Evolutionary conservation across 2,113 vertebrate genomes (phyloP), one percentile per base, ranked within the genome.

Genomic region (Larimichthys polyactis): DNA sequence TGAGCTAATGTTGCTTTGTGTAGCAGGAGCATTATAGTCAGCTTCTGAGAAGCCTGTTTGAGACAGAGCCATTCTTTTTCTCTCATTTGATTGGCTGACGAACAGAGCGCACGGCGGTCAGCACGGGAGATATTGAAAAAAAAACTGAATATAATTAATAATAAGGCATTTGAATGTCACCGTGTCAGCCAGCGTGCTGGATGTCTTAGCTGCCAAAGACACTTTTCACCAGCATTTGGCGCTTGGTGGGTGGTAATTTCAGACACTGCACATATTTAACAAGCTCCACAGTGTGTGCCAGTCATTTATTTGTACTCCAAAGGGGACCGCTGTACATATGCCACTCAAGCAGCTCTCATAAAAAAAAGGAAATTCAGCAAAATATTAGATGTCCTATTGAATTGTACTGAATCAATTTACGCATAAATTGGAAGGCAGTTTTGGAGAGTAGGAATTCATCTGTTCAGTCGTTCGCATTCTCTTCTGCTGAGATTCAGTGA

Each of bases 291-390:
- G 44, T 52, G 43, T 44, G 49, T 71, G 75, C 51, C 71, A 59
- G 64, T 58, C 62, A 71, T 68, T 75, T 51, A 74, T 85, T 81
- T 78, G 27, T 75, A 59, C 22, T 79, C 52, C 69, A 44, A 65
- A 52, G 36, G 29, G 46, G n/a, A 80, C 57, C 36, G 51, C 75
- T 82, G 6, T 27, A 52, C 59, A 29, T 59, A 29, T 70, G 84
- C 76, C 70, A 65, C 11, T 60, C 83, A 70, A 81, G 65, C 76
- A 20, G 27, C 44, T 57, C 72, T 62, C 49, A 48, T 71, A 63
- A 57, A 36, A 57, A 36, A 79, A 75, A 59, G 44, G 64, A 74
- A 59, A 71, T 80, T 78, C 78, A 78, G 69, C 60, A 75, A 64
- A 75, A 79, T 84, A 64, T 63, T 32, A 84, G 36, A 68, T 20